phyloP scores from a whole-genome alignment of 2,797 vertebrate genomes.

The Pseudopleuronectes americanus region DNA sequence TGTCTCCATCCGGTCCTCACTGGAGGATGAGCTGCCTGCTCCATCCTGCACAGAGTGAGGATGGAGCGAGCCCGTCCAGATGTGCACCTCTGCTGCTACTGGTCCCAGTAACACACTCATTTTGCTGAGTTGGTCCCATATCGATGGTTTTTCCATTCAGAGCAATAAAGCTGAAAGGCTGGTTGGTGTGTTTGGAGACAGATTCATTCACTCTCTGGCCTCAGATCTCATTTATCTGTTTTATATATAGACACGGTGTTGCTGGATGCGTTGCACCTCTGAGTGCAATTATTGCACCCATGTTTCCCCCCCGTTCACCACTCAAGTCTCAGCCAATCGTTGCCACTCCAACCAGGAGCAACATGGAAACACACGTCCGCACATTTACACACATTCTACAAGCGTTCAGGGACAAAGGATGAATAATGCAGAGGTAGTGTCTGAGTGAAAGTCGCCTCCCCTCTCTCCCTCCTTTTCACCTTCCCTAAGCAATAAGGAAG shows the following conservation, averaged over 20 bases:
- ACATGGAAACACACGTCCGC: slow-evolving; percentile 43
- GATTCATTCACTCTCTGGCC: slow-evolving; percentile 11
- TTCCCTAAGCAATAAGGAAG: slow-evolving; percentile 80
- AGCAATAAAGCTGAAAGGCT: slow-evolving; percentile 2
- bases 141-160: slow-evolving; percentile 27
- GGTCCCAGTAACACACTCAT: background rate
- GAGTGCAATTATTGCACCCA: slow-evolving; percentile 77
- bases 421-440: slow-evolving; percentile 83
- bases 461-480: slow-evolving; percentile 74
- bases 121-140: slow-evolving; percentile 3
- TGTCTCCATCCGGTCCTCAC: slow-evolving; percentile 20
- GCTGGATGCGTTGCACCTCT: slow-evolving; percentile 71
- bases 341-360: slow-evolving; percentile 46
- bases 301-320: slow-evolving; percentile 68
- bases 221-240: slow-evolving; percentile 47
- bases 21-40: slow-evolving; percentile 12
- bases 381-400: slow-evolving; percentile 40
- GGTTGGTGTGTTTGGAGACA: slow-evolving; percentile 14
- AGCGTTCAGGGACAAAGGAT: slow-evolving; percentile 77
- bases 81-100: slow-evolving; percentile 31
- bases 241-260: slow-evolving; percentile 69
- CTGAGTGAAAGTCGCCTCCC: slow-evolving; percentile 80
- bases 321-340: slow-evolving; percentile 66
- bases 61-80: slow-evolving; percentile 19
- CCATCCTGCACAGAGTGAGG: slow-evolving; percentile 17